These are phyloP conservation scores for Leptopilina myrica DNA, from an alignment of 2,888 invertebrate species.

Conservation along the genomic window DNA sequence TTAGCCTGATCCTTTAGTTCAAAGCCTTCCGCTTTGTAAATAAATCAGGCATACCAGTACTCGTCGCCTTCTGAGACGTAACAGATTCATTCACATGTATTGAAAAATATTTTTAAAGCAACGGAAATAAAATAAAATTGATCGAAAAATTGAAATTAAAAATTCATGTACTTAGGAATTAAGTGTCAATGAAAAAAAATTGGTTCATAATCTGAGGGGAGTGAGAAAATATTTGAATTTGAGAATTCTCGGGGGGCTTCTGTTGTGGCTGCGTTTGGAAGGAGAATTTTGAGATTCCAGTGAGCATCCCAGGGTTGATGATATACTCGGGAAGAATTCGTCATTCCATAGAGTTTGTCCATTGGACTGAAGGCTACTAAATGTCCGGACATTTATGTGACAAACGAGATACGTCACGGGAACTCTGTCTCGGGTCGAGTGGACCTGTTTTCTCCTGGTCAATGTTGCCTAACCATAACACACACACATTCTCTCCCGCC, in stretches of 20 bases:
- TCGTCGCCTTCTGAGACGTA: too few species aligned
- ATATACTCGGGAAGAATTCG: conserved; percentile 61
- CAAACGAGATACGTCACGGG: conserved; percentile 73
- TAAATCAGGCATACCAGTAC: too few species aligned
- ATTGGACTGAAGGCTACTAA: conserved; percentile 67
- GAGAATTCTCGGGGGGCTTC: not conserved
- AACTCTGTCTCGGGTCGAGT: conserved; percentile 47
- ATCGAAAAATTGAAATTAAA: too few species aligned
- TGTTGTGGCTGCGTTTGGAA: not conserved
- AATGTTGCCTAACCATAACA: conserved; percentile 47
- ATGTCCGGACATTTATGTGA: conserved; percentile 75
- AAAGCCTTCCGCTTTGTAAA: too few species aligned
- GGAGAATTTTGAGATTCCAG: conserved; percentile 22
- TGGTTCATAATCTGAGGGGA: too few species aligned
- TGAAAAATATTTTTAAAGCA: too few species aligned
- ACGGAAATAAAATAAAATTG: too few species aligned
- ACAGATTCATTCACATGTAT: too few species aligned
- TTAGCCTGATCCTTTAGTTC: too few species aligned
- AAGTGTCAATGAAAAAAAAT: too few species aligned
- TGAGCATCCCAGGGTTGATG: conserved; percentile 27
- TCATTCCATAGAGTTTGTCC: conserved; percentile 69
- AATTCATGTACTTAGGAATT: too few species aligned
- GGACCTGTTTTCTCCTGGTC: conserved; percentile 46
- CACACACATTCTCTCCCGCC: conserved; percentile 27
- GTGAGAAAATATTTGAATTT: too few species aligned